Percentiles rank a stretch among this genome's conserved stretches.
Conservation (phyloP, 1,140 invertebrate species). For the Heliconius himera region DNA sequence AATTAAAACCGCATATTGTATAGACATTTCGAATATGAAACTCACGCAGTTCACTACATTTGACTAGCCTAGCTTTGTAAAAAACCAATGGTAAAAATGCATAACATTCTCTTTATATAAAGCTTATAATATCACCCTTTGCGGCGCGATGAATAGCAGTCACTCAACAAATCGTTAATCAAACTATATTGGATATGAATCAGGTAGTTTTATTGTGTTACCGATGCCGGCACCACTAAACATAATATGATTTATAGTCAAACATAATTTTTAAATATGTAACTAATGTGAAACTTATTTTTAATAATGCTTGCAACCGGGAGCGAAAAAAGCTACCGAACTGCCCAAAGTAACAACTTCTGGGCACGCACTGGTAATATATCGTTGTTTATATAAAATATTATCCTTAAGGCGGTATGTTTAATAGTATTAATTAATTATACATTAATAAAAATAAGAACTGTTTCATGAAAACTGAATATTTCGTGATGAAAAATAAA, state of each 20-base stretch:
- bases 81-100: conserved; percentile 59
- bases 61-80: conserved; percentile 44
- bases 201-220: conserved; percentile 76
- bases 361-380: conserved; percentile 30
- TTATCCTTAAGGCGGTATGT: conserved; percentile 2
- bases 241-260: conserved; percentile 67
- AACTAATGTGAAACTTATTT: conserved; percentile 55
- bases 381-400: conserved; percentile 7
- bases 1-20: conserved; percentile 39
- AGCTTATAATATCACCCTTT: conserved; percentile 73
- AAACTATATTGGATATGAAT: conserved; percentile 74
- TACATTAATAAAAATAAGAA: not conserved
- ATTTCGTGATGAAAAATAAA: not conserved
- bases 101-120: conserved; percentile 75
- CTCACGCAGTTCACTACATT: conserved; percentile 43
- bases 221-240: conserved; percentile 63
- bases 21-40: conserved; percentile 34
- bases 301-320: conserved; percentile 50
- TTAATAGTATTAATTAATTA: conserved; percentile 7
- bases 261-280: conserved; percentile 68
- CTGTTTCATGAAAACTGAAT: not conserved
- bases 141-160: conserved; percentile 74
- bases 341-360: conserved; percentile 26
- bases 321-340: conserved; percentile 50
- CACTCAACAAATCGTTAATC: conserved; percentile 80